Conservation (phyloP, 2,113 vertebrate species). For the Tetrax tetrax region DNA sequence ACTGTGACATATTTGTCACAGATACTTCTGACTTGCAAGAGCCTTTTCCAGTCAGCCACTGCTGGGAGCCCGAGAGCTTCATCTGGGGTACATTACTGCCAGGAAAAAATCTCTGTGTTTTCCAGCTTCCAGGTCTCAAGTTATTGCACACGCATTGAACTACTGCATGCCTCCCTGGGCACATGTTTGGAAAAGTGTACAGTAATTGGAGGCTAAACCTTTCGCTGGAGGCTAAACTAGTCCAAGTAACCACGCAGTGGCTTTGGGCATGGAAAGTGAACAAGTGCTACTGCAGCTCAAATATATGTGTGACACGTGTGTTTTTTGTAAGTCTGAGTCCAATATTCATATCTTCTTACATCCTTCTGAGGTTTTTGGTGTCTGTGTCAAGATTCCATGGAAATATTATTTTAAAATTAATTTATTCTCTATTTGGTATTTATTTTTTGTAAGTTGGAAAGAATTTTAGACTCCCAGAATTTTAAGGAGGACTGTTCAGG, state of each 20-base stretch:
- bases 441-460: neutral
- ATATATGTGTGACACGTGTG: neutral
- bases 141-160: neutral
- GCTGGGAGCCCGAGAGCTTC: neutral
- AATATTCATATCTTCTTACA: neutral
- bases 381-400: neutral
- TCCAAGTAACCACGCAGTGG: rapidly evolving
- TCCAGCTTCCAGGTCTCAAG: neutral
- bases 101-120: neutral
- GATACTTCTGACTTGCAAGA: neutral
- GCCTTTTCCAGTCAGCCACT: neutral
- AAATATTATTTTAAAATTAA: neutral
- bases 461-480: neutral
- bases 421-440: neutral
- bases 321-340: neutral
- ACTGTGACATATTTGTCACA: neutral
- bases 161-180: neutral
- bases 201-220: neutral
- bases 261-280: neutral
- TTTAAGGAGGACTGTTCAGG: neutral
- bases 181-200: neutral
- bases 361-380: neutral
- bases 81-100: neutral
- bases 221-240: neutral
- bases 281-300: neutral